Base-by-base conservation (phyloP, 2,888 invertebrate species). In the Caenorhabditis virilis region DNA sequence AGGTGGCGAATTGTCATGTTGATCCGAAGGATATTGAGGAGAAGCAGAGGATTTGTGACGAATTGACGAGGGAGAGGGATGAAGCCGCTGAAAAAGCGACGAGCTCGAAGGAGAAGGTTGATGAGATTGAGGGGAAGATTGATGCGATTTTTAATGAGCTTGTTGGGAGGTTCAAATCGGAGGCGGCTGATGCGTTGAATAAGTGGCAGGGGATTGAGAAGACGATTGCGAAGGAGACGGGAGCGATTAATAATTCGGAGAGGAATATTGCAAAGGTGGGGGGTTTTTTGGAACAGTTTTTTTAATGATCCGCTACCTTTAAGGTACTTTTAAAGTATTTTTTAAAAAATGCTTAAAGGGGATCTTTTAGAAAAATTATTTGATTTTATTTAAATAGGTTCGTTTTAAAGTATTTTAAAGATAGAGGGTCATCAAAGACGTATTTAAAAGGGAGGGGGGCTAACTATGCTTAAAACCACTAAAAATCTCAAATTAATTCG, bases 121-220 rank as follows among this genome's bases (percentile, higher is more conserved):
- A 52, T 0, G 53, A 67, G 36, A 42, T 54, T 18, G 51, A 65
- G 15, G 83, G 84, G 0, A 83, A 84, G 0, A 84, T 90, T 3
- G 84, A 87, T 9, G 76, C 76, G 0, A 46, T 67, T 13, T 66
- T 46, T 42, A 16, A 30, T 16, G 65, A 69, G 23, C 52, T 74
- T 1, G 48, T 60, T 11, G 57, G 55, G 71, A 54, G 88, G 88
- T 0, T 87, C 91, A 3, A 90, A 91, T 57, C 59, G 25, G 57
- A 57, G 20, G 55, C 60, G 15, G 47, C 53, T 6, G 47, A 56
- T 1, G 64, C 71, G 26, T 11, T 16, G 5, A 11, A 16, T 2
- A 2, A 11, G 18, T 9, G n/a, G 7, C 39, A 5, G 5, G 16
- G 9, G 6, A 5, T 91, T 0, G 83, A 80, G 13, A 85, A 85